These are phyloP conservation scores for Siniperca undulata DNA, from an alignment of 2,797 vertebrate genomes.

Conservation along the genomic window DNA sequence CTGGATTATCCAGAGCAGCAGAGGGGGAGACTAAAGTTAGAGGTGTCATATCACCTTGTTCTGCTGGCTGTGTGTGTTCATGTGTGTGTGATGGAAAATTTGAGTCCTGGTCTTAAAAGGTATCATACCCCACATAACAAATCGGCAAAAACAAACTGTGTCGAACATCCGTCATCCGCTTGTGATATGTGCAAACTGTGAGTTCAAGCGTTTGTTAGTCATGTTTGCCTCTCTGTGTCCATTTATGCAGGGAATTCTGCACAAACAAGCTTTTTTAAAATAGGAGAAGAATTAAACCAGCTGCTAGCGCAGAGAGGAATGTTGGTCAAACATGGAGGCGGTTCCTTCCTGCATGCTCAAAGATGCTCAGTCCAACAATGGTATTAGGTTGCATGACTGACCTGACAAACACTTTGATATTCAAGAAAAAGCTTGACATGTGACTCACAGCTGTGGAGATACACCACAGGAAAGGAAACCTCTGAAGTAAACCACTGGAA, in stretches of 20 bases:
- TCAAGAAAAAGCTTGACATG: conserved; percentile 33
- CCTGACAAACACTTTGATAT: conserved; percentile 42
- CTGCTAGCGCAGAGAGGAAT: conserved; percentile 21
- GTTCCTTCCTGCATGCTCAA: conserved; percentile 30
- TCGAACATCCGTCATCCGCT: conserved; percentile 32
- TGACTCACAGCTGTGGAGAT: conserved; percentile 29
- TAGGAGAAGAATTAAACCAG: conserved; percentile 15
- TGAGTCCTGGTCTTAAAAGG: conserved; percentile 59
- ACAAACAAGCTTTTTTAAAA: conserved; percentile 32
- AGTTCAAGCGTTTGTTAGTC: conserved; percentile 18
- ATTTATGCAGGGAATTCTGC: conserved; percentile 30
- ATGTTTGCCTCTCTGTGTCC: conserved; percentile 27
- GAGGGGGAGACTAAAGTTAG: conserved; percentile 75
- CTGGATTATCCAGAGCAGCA: conserved; percentile 64
- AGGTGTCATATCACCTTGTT: conserved; percentile 70
- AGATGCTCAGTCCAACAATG: conserved; percentile 44
- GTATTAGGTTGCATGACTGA: conserved; percentile 41
- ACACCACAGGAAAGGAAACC: conserved; percentile 42
- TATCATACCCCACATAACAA: conserved; percentile 52
- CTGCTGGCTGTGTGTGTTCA: conserved; percentile 55
- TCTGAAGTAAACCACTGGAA: conserved; percentile 45
- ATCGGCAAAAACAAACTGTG: conserved; percentile 55
- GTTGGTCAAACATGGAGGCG: conserved; percentile 54
- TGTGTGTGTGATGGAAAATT: conserved; percentile 74
- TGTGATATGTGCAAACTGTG: conserved; percentile 30